Base-by-base conservation (phyloP, 2,888 invertebrate species). In the Pyrrhosoma nymphula region DNA sequence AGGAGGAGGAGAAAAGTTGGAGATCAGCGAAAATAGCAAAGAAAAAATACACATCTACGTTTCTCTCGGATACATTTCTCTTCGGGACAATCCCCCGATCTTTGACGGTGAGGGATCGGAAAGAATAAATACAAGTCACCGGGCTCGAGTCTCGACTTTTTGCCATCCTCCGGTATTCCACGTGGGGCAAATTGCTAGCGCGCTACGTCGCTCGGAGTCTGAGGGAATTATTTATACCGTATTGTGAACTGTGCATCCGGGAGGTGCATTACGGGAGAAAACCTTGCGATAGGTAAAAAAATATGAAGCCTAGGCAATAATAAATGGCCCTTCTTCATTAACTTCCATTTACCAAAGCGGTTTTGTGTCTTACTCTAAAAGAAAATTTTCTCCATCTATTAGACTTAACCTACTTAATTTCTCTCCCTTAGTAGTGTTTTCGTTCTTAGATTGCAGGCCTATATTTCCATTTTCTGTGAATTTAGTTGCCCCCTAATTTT, bases 71-170 rank as follows among this genome's bases (percentile, higher is more conserved):
- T 82, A 82, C 82, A 82, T 82, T 82, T 82, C 82, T 82, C 82
- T 18, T 82, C 82, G 23, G 35, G 6, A 35, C 82, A 82, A 82
- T 82, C 82, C 82, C 75, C 30, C 16, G 35, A 82, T 82, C 82
- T 82, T 82, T 82, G 82, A 82, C 82, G 82, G 82, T 82, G 82
- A 82, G n/a, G 82, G 26, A 82, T 82, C 82, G 82, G 30, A 35
- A 82, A 82, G 82, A 82, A 82, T 82, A 82, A 82, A 82, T 82
- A 82, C 82, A 35, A 82, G 82, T 82, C 82, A 35, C 82, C 35
- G 12, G 16, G 82, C 35, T 35, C 6, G 14, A 2, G 82, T 35
- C 82, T 82, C 82, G 3, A 82, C 82, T 82, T 82, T 82, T 82
- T 82, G 82, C 82, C 75, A 3, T 82, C n/a, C 26, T 35, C 35